Conservation (phyloP, 37 sponge, comb jelly and placozoan genomes). For the Ianthella basta region DNA sequence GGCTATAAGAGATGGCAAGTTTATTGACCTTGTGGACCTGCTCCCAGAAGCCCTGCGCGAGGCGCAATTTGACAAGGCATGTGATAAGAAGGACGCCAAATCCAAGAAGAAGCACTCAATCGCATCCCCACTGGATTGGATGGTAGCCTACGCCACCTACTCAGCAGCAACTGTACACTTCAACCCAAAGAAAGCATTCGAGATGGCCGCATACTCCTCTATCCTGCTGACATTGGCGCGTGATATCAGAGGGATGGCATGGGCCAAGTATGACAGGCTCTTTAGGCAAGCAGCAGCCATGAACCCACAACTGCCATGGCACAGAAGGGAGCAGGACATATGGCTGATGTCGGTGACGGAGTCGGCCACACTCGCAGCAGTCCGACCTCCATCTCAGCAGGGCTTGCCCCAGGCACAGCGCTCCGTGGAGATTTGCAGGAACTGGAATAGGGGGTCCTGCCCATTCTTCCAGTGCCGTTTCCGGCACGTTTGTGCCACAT, state of each 20-base stretch:
- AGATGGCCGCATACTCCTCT: not conserved
- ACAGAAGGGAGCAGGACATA: not conserved
- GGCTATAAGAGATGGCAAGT: not conserved
- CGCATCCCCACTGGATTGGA: not conserved
- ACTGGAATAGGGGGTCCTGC: no score
- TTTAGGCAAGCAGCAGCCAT: not conserved
- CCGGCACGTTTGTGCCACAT: no score
- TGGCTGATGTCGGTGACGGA: not conserved
- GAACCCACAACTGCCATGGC: not conserved
- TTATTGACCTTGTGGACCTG: not conserved
- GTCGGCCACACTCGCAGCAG: no score
- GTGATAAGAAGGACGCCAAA: not conserved
- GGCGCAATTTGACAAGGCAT: not conserved
- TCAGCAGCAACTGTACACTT: not conserved
- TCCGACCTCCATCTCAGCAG: no score
- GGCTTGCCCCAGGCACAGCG: no score
- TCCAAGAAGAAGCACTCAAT: not conserved
- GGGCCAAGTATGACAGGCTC: not conserved
- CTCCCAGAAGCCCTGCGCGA: constrained; percentile 3
- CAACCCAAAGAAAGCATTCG: not conserved
- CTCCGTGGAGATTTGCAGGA: no score
- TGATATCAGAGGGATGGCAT: not conserved
- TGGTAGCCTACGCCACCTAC: not conserved
- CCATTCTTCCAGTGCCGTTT: no score
- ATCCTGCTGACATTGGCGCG: not conserved